These are phyloP conservation scores for Gryllus longicercus DNA, from an alignment of 2,888 invertebrate species.

Conservation along the genomic window DNA sequence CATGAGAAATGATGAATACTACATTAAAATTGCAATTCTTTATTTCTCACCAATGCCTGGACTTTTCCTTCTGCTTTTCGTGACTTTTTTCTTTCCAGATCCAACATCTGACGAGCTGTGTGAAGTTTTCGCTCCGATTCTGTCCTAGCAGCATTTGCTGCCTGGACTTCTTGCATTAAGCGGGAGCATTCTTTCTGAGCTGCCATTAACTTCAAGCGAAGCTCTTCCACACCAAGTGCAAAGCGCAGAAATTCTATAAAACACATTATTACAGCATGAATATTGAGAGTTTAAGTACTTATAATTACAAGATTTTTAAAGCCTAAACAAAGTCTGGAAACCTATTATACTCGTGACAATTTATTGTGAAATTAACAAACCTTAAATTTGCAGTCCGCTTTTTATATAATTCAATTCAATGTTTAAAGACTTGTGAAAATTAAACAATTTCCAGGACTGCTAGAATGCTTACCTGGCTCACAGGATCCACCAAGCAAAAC, in stretches of 20 bases:
- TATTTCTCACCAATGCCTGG: background rate
- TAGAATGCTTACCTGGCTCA: background rate
- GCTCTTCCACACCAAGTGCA: background rate
- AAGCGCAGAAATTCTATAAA: background rate
- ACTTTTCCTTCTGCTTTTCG: background rate
- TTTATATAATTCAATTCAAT: too few species aligned
- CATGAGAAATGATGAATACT: too few species aligned
- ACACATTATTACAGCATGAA: background rate
- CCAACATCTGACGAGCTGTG: background rate
- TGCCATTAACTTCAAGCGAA: background rate
- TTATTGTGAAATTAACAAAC: too few species aligned
- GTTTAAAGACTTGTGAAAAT: too few species aligned
- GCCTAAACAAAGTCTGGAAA: too few species aligned
- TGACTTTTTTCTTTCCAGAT: background rate
- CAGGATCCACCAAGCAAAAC: background rate
- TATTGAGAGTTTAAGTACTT: too few species aligned
- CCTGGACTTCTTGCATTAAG: background rate
- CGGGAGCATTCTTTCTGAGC: background rate
- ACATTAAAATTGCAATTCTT: too few species aligned
- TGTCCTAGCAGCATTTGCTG: background rate
- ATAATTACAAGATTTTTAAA: too few species aligned
- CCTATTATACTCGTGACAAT: too few species aligned
- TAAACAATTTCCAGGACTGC: too few species aligned
- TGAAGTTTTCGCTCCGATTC: background rate
- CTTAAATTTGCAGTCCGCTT: too few species aligned